phyloP scores from a whole-genome alignment of 2,797 vertebrate species.

The Hyperoplus immaculatus region DNA sequence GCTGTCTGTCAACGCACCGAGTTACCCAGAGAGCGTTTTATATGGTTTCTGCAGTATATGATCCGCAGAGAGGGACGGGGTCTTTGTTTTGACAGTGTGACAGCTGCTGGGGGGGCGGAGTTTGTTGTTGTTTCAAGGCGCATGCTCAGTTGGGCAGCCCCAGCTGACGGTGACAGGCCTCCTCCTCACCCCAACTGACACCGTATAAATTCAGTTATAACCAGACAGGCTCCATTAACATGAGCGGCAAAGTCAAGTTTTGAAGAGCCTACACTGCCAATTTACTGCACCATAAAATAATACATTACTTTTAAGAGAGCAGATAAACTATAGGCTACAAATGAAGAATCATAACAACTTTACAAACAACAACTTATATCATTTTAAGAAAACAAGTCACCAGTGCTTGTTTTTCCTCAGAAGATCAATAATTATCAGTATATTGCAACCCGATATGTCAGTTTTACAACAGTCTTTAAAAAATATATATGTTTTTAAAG shows the following conservation, averaged over 20 bases:
- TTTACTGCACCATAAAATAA: background rate
- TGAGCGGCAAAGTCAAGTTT: background rate
- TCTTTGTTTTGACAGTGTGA: slow-evolving; percentile 95
- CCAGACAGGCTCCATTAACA: slow-evolving; percentile 4
- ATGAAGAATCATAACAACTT: background rate
- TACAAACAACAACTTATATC: background rate
- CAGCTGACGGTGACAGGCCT: slow-evolving; percentile 73
- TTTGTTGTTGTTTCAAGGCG: slow-evolving; percentile 80
- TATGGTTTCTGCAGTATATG: slow-evolving; percentile 55
- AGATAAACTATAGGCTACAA: no score
- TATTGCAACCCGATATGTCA: no score
- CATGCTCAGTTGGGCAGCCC: slow-evolving; percentile 66
- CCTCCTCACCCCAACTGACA: slow-evolving; percentile 1
- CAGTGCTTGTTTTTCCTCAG: background rate
- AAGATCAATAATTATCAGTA: background rate
- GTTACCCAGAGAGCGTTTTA: slow-evolving; percentile 26
- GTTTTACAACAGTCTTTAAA: no score
- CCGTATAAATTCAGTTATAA: background rate
- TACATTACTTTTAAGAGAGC: background rate
- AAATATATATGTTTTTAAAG: no score
- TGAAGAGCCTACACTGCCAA: background rate
- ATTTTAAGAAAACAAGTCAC: background rate
- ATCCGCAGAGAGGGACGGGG: slow-evolving; percentile 71
- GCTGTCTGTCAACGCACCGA: slow-evolving; percentile 26
- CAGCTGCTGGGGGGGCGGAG: slow-evolving; percentile 90